These are phyloP conservation scores for Tridacna gigas DNA, from an alignment of 2,888 invertebrate species.

Conservation along the genomic window DNA sequence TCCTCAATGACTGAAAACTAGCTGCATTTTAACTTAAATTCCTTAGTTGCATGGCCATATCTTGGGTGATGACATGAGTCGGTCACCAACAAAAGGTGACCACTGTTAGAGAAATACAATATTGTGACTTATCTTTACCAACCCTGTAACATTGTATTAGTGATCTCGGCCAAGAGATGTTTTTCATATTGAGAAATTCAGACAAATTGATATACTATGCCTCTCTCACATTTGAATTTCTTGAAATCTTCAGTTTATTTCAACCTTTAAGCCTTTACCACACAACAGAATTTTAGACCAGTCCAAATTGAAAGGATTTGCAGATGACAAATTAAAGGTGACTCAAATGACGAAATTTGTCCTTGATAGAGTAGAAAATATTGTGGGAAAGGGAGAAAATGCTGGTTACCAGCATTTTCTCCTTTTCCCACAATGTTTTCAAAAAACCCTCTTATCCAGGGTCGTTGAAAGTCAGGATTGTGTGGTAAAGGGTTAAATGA, in stretches of 20 bases:
- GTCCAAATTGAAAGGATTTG: neutral
- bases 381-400: neutral
- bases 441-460: neutral
- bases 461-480: neutral
- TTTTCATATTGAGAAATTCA: too few species aligned
- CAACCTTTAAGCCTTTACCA: neutral
- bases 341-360: neutral
- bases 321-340: neutral
- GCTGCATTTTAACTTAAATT: neutral
- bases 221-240: too few species aligned
- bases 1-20: too few species aligned
- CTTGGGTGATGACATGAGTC: constrained; percentile 16
- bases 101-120: neutral
- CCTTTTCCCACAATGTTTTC: neutral
- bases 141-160: neutral
- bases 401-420: neutral
- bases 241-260: neutral
- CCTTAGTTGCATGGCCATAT: neutral
- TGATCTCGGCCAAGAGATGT: too few species aligned
- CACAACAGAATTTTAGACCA: neutral
- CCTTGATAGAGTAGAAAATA: neutral
- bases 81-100: neutral
- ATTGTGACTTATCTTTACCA: constrained; percentile 24
- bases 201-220: too few species aligned
- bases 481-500: neutral